Conservation (phyloP, 2,888 invertebrate genomes). For the Drosophila prostipennis region DNA sequence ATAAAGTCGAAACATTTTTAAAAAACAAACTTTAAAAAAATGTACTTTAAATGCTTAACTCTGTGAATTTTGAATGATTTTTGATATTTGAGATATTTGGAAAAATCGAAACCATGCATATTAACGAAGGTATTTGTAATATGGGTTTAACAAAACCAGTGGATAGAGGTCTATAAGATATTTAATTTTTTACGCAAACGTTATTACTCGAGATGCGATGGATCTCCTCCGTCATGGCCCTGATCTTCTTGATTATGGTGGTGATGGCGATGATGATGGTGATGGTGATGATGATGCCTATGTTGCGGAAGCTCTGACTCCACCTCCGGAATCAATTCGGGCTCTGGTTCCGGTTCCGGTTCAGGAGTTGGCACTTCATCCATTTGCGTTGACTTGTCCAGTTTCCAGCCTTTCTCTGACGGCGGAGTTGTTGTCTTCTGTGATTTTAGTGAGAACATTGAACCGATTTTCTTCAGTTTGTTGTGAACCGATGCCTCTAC, state of each 20-base stretch:
- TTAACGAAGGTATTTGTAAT: too few species aligned
- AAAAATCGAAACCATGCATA: too few species aligned
- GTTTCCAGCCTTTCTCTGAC: conserved; percentile 54
- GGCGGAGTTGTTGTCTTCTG: conserved; percentile 54
- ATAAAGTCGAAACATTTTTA: too few species aligned
- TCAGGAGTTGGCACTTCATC: conserved; percentile 15
- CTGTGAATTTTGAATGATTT: too few species aligned
- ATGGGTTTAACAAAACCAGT: not conserved
- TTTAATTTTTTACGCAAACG: conserved; percentile 1
- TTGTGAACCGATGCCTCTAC: conserved; percentile 74
- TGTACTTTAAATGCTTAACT: too few species aligned
- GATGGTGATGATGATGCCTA: conserved; percentile 61
- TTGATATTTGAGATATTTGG: too few species aligned
- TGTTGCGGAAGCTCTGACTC: conserved; percentile 26
- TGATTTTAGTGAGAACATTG: conserved; percentile 82
- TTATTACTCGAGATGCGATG: conserved; percentile 59
- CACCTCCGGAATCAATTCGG: conserved; percentile 1
- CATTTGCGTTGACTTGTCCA: conserved; percentile 70
- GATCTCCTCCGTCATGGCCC: conserved; percentile 37
- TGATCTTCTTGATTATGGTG: conserved; percentile 28
- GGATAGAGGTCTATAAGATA: not conserved
- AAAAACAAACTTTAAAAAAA: not conserved
- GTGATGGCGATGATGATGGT: conserved; percentile 47
- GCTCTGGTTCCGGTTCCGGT: conserved; percentile 22
- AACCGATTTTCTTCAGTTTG: conserved; percentile 80